A percentile compares a stretch with the other conserved stretches of the same genome.
These are phyloP conservation scores for Salminus brasiliensis DNA, from an alignment of 2,113 vertebrate species.

Conservation along the genomic window DNA sequence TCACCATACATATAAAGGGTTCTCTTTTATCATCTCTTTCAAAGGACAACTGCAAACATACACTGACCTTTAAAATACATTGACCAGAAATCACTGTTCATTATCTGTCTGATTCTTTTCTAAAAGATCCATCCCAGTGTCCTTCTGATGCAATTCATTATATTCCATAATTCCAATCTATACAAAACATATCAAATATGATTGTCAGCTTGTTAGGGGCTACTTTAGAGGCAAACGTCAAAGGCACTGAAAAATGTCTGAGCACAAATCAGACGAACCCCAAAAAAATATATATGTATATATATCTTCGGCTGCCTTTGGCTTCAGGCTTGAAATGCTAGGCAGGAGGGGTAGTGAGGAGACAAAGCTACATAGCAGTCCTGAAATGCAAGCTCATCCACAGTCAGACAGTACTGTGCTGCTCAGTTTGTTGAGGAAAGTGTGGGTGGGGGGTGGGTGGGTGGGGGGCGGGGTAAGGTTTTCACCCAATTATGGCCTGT, in stretches of 20 bases:
- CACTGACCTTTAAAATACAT: constrained; percentile 23
- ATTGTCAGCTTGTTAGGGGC: constrained; percentile 67
- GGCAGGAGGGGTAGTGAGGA: constrained; percentile 4
- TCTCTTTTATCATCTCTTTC: constrained; percentile 23
- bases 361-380: constrained; percentile 38
- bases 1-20: constrained; percentile 12
- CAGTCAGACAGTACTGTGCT: background rate
- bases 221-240: constrained; percentile 62
- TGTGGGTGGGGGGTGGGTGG: too few species aligned
- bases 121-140: background rate
- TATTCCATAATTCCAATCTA: constrained; percentile 17
- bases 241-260: constrained; percentile 75
- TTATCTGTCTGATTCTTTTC: background rate
- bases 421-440: background rate
- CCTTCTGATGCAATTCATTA: constrained; percentile 11
- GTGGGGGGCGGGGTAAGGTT: too few species aligned
- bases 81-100: constrained; percentile 1
- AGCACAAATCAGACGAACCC: constrained; percentile 35
- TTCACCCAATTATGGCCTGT: constrained; percentile 82
- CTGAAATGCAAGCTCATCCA: constrained; percentile 47
- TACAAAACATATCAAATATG: constrained; percentile 56
- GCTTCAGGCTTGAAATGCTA: constrained; percentile 3
- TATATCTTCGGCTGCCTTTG: constrained; percentile 23
- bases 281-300: background rate
- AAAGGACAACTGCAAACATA: constrained; percentile 2